These are phyloP conservation scores for Drosophila nigrodunni DNA, from an alignment of 1,140 invertebrate genomes.

Conservation along the genomic window DNA sequence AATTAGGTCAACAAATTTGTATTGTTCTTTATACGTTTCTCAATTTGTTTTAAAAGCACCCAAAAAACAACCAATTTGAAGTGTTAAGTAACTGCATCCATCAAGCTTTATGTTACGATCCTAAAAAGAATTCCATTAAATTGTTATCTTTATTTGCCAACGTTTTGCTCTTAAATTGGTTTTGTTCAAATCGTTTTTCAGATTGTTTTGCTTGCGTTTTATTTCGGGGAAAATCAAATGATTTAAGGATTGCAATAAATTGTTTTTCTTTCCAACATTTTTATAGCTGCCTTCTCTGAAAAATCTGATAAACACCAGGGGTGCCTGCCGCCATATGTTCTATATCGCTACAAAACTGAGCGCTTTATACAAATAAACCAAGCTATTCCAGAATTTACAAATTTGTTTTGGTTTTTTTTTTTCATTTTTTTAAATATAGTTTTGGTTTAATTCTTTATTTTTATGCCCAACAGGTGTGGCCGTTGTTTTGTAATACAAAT, in stretches of 20 bases:
- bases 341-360: conserved; percentile 43
- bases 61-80: conserved; percentile 8
- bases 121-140: conserved; percentile 27
- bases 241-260: conserved; percentile 30
- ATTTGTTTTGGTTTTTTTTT: conserved; percentile 19
- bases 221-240: conserved; percentile 13
- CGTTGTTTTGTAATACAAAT: conserved; percentile 26
- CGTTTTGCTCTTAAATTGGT: conserved; percentile 4
- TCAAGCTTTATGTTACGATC: conserved; percentile 15
- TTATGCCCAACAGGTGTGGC: conserved; percentile 41
- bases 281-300: conserved; percentile 43
- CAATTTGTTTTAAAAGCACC: conserved; percentile 17
- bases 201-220: conserved; percentile 27
- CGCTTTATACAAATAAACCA: conserved; percentile 52
- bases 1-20: conserved; percentile 39
- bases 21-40: conserved; percentile 6
- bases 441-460: conserved; percentile 30
- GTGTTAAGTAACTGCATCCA: conserved; percentile 35
- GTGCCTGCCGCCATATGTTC: conserved; percentile 53
- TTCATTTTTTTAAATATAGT: conserved; percentile 32
- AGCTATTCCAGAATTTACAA: conserved; percentile 57
- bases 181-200: conserved; percentile 30
- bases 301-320: conserved; percentile 57
- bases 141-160: conserved; percentile 13
- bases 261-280: conserved; percentile 32